Base-by-base conservation (phyloP, 2,888 invertebrate genomes). In the Eumerus sabulonum region DNA sequence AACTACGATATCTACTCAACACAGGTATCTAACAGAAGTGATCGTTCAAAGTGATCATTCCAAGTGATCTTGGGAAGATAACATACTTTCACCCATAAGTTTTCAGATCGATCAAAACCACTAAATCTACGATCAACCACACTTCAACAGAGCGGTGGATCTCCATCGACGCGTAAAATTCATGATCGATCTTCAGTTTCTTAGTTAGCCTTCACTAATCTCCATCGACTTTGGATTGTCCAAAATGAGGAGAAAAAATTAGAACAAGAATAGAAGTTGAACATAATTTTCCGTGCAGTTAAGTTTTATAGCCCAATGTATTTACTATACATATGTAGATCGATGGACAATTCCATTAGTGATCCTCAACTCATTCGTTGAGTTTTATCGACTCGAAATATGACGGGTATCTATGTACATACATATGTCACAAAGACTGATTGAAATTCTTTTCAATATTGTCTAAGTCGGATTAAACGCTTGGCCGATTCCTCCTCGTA, bases 221-320 rank as follows among this genome's bases (percentile, higher is more conserved):
- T 42, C 50, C 11, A 13, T 56, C 12, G 17, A 48, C 50, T 54
- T 54, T 16, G 45, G 48, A 27, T 16, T 64, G 47, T 45, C 54
- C 3, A 47, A 66, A 48, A 18, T 14, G n/a, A n/a, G n/a, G n/a
- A n/a, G n/a, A n/a, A n/a, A n/a, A n/a, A n/a, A n/a, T 13, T 3
- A 27, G 13, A 44, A n/a, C 13, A 18, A 14, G 1, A n/a, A 18
- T 12, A 36, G 35, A 16, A 53, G 16, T 9, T 3, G 56, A 53
- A 63, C 53, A 19, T 67, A 18, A 72, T 72, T 77, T 71, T 77
- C 57, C 63, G 53, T 63, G 53, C 77, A 47, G 67, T 77, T 53
- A 67, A 57, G 14, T 45, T 63, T 54, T 67, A 68, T 45, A 57
- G n/a, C n/a, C n/a, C n/a, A n/a, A n/a, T n/a, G n/a, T n/a, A 67